A percentile compares a stretch with the other conserved stretches of the same genome.
These are phyloP conservation scores for Diacarnus erythraeanus DNA, from an alignment of 37 sponge, comb jelly and placozoan species.

Conservation along the genomic window DNA sequence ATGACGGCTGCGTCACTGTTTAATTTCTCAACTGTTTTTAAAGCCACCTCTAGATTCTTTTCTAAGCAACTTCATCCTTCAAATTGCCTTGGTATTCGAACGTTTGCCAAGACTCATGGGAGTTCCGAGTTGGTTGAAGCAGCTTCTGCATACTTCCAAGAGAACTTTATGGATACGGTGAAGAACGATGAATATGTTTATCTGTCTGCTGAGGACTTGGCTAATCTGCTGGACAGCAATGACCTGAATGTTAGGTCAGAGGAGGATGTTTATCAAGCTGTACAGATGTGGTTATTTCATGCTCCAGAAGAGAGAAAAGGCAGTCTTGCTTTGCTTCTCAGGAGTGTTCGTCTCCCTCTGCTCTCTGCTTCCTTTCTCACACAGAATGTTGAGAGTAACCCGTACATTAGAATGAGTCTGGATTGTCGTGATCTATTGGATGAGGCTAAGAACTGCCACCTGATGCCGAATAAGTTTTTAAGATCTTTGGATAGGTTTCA, in stretches of 20 bases:
- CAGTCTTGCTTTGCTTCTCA: constrained; percentile 48
- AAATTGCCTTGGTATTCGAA: constrained; percentile 90
- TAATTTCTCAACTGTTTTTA: constrained; percentile 74
- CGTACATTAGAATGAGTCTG: constrained; percentile 50
- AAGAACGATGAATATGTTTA: constrained; percentile 80
- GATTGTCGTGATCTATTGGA: constrained; percentile 81
- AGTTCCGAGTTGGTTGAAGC: constrained; percentile 56
- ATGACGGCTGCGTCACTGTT: constrained; percentile 91
- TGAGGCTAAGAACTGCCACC: constrained; percentile 90
- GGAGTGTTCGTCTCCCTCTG: constrained; percentile 77
- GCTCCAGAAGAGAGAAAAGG: constrained; percentile 42
- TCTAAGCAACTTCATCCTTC: constrained; percentile 80
- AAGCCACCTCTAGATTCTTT: constrained; percentile 87
- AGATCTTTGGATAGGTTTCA: constrained; percentile 28
- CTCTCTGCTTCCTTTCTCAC: constrained; percentile 71
- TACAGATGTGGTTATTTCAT: constrained; percentile 62
- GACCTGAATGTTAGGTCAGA: constrained; percentile 75
- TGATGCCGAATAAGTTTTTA: constrained; percentile 57
- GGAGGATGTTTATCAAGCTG: constrained; percentile 70
- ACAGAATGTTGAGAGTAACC: constrained; percentile 66
- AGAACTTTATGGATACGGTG: constrained; percentile 83
- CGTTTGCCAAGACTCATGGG: constrained; percentile 74
- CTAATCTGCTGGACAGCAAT: constrained; percentile 59
- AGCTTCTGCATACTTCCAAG: constrained; percentile 60
- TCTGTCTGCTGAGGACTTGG: constrained; percentile 61